Base-by-base conservation (phyloP, 2,797 vertebrate genomes). In the Chelonia mydas region DNA sequence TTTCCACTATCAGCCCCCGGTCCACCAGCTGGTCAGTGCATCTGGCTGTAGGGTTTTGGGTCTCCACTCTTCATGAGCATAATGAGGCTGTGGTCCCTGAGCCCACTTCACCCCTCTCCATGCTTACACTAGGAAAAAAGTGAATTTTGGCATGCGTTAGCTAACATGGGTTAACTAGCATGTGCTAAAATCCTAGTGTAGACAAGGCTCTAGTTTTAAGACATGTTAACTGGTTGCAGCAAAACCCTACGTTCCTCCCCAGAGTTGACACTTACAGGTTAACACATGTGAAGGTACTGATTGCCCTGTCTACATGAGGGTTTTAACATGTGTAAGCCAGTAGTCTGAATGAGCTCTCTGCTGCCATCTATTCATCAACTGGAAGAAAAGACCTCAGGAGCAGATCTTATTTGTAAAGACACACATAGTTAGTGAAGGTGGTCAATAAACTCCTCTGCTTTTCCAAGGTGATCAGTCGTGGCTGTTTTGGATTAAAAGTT, bases 221-320 rank as follows among this genome's bases (percentile, higher is more conserved):
- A 76, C 0, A 0, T 17, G 16, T 3, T 54, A 57, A 82, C 5
- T 53, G 3, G 3, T 28, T 83, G 33, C 1, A 0, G 15, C 23
- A 81, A 10, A 68, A 83, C 21, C 78, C 27, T 65, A 17, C 16
- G 16, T 19, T 83, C 5, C 78, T 76, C 31, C 72, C 54, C 15
- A 37, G 49, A 5, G 27, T 81, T 82, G n/a, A 53, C 27, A 37
- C 27, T 37, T 47, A 81, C 41, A 21, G 33, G 21, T 2, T 83
- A 33, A 81, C 15, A 8, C 16, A 7, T 0, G 0, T 0, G 0
- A 45, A 49, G 27, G 81, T 80, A 68, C 31, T 54, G 65, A 49
- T 27, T 83, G 50, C 53, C 8, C 47, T 37, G 11, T 21, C 50
- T 78, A 50, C 23, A 61, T 16, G 31, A 33, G 31, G 31, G 7